A percentile compares a stretch with the other conserved stretches of the same genome.
Conservation (phyloP, 2,888 invertebrate genomes). For the Belgica antarctica region DNA sequence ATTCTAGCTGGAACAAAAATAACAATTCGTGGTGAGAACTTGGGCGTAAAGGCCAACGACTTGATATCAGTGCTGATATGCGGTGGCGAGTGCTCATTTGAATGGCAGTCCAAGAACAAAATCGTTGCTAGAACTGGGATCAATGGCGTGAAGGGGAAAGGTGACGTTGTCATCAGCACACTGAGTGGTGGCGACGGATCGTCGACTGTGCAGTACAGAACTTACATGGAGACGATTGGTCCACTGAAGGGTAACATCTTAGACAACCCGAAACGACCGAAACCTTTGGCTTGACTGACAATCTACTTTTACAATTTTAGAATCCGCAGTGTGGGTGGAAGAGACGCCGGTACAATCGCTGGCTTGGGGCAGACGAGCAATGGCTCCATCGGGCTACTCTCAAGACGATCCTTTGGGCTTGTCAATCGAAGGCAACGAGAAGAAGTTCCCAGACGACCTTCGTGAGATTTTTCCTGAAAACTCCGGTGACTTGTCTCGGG, state of each 20-base stretch:
- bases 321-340: conserved; percentile 98
- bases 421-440: conserved; percentile 88
- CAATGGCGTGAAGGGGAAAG: conserved; percentile 77
- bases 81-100: conserved; percentile 94
- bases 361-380: conserved; percentile 79
- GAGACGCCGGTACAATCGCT: conserved; percentile 81
- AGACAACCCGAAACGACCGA: no score
- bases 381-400: conserved; percentile 75
- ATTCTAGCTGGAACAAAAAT: conserved; percentile 77
- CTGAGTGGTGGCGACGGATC: conserved; percentile 62
- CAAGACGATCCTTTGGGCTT: conserved; percentile 92
- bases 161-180: conserved; percentile 89
- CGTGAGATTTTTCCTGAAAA: conserved; percentile 81
- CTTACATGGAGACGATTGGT: conserved; percentile 82
- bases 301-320: conserved; percentile 53
- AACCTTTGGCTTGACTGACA: no score
- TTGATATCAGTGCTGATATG: conserved; percentile 88
- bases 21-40: conserved; percentile 91
- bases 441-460: conserved; percentile 85
- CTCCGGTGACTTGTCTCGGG: conserved; percentile 85
- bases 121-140: conserved; percentile 89
- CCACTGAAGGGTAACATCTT: conserved; percentile 73
- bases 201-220: conserved; percentile 57
- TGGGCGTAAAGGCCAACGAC: conserved; percentile 82
- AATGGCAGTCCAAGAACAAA: conserved; percentile 98